These are phyloP conservation scores for Platyscapa corneri DNA, from an alignment of 1,140 invertebrate genomes.

Conservation along the genomic window DNA sequence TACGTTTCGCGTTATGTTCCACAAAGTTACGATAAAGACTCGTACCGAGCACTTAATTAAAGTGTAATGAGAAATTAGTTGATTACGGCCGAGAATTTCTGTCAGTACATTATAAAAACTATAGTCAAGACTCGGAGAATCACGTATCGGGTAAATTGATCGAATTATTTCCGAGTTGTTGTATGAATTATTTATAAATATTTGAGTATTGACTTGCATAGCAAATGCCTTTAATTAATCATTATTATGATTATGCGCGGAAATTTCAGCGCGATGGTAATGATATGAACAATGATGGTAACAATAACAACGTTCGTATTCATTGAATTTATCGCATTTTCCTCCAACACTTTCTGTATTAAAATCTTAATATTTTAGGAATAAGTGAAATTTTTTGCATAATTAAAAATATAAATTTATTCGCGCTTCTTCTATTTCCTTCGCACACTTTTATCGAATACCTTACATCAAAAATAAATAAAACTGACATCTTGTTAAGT, in stretches of 20 bases:
- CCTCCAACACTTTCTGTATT: no score
- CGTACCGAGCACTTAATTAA: neutral
- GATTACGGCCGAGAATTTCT: neutral
- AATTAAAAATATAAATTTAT: no score
- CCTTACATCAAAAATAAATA: no score
- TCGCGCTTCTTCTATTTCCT: no score
- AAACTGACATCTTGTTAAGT: no score
- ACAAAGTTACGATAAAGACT: neutral
- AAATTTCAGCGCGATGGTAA: neutral
- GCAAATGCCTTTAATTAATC: conserved; percentile 1
- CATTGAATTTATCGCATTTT: neutral
- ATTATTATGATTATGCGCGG: conserved; percentile 2
- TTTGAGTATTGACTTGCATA: neutral
- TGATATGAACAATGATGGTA: neutral
- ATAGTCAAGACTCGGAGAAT: neutral
- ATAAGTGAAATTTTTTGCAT: no score
- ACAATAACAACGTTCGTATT: neutral
- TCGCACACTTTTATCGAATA: no score
- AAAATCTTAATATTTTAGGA: no score
- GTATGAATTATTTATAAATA: conserved; percentile 37
- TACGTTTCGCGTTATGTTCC: neutral
- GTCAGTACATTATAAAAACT: neutral
- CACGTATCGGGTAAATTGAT: neutral
- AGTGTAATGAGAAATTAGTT: neutral
- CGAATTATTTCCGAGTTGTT: conserved; percentile 12